Base-by-base conservation (phyloP, 2,888 invertebrate species). In the Drepanosiphum platanoidis region DNA sequence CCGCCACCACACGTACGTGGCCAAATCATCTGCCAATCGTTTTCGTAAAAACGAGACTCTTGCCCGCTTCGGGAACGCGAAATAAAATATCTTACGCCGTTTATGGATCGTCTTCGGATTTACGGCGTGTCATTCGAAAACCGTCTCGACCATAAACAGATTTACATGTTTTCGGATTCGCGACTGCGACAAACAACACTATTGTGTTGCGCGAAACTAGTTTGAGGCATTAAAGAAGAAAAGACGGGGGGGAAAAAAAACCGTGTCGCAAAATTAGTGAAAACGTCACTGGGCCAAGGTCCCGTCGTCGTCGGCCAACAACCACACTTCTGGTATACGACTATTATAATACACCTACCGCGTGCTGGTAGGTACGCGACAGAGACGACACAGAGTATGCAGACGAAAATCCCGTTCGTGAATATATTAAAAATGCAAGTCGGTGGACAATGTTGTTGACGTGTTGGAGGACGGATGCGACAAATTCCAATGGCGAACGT, bases 401-500 rank as follows among this genome's bases (percentile, higher is more conserved):
- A 64, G 64, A 11, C 64, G 13, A 27, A 30, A 64, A 64, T 64
- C 27, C 8, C 32, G 68, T 68, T 68, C n/a, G n/a, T n/a, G n/a
- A n/a, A n/a, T n/a, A n/a, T n/a, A 4, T 34, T 34, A 22, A 34
- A 61, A 64, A 30, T 13, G 30, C 64, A 30, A 27, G 64, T 3
- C 27, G 27, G 30, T 27, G 13, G 64, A 27, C 64, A 27, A 30
- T 61, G 2, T 68, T 34, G 5, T 64, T 9, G 15, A 22, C 68
- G 22, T 30, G 68, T 68, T 34, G 15, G 68, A 68, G 34, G 68
- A 68, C 34, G 32, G 39, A 70, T 58, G 36, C 13, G 71, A 81
- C 71, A 81, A 81, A 71, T 81, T 72, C 79, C 22, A 32, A 71
- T 30, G 9, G 52, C n/a, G n/a, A 15, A 18, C 39, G 15, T 81